Base-by-base conservation (phyloP, 2,113 vertebrate species). In the Echinops telfairi region DNA sequence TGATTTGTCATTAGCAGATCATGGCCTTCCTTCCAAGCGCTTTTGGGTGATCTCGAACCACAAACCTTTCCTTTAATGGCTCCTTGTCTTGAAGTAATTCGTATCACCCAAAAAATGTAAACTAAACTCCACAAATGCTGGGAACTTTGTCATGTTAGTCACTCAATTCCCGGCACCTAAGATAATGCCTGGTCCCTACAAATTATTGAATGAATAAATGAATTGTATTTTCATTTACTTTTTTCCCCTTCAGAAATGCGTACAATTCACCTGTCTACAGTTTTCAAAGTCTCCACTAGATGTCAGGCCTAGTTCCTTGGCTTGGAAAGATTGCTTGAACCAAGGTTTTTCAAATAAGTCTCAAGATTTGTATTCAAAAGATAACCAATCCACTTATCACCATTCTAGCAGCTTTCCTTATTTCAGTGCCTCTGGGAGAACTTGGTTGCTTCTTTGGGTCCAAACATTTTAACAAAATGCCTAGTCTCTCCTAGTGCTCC, bases 221-320 rank as follows among this genome's bases (percentile, higher is more conserved):
- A 14, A 75, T 89, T 84, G 22, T 85, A 25, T 53, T 53, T 53
- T 53, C 5, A 31, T 76, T 87, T 84, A 53, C 78, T 91, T 80
- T 20, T 83, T 87, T 89, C 80, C 22, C 66, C 33, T 88, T 87
- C 57, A 38, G 40, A 73, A 88, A 91, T 53, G n/a, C 80, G 4
- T 3, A 5, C n/a, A 57, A 14, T 25, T 92, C 75, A 25, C n/a
- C 8, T 64, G 40, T 15, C 82, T 90, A 2, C 31, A 83, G 33
- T 86, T 88, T 43, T 90, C 89, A 68, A 77, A 62, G 38, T 57
- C 11, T 89, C 95, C 96, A 88, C 89, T 94, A 97, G 94, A 85
- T 96, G 93, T 90, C 96, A 96, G 96, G 68, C 43, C 1, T 58
- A 79, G 70, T 91, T 95, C 75, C 93, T 92, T n/a, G 19, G 57